Percentiles rank a stretch among this genome's conserved stretches.
phyloP scores from a whole-genome alignment of 2,888 invertebrate species.

The Rhaphigaster nebulosa region DNA sequence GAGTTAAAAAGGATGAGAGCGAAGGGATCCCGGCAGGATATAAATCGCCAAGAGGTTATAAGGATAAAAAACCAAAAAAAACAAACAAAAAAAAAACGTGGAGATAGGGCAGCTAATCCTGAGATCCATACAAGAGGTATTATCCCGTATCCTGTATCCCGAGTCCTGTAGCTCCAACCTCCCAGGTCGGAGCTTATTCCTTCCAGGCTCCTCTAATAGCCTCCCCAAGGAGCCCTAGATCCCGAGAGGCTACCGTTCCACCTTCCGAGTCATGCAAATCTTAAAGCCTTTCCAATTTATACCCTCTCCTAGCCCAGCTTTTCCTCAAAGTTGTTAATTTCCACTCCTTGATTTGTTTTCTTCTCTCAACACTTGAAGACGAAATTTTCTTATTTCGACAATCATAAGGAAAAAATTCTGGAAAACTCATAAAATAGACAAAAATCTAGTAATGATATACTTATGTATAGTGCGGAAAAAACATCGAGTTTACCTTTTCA shows the following conservation, averaged over 20 bases:
- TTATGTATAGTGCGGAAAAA: too few relatives aligned
- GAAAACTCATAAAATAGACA: too few relatives aligned
- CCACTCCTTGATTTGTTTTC: not conserved
- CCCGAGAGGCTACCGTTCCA: not conserved
- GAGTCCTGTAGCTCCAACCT: not conserved
- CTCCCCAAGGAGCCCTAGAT: not conserved
- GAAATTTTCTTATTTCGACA: too few relatives aligned
- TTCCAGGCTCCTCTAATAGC: not conserved
- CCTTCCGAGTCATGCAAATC: not conserved
- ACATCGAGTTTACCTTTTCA: too few relatives aligned
- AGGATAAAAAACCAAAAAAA: not conserved
- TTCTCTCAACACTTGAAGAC: not conserved
- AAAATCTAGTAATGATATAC: too few relatives aligned
- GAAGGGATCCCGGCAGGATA: not conserved
- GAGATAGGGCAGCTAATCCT: not conserved
- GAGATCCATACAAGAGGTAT: not conserved
- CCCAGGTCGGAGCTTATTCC: not conserved
- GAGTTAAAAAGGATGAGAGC: not conserved
- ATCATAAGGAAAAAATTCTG: too few relatives aligned
- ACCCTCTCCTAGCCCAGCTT: not conserved
- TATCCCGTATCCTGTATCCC: not conserved
- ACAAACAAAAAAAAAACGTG: not conserved
- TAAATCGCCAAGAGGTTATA: not conserved
- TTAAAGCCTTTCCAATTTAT: constrained; percentile 19
- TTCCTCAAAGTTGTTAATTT: not conserved